Evolutionary conservation across 2,797 vertebrate species (phyloP), one percentile per base, ranked within the genome.

Genomic region (Acipenser oxyrinchus): DNA sequence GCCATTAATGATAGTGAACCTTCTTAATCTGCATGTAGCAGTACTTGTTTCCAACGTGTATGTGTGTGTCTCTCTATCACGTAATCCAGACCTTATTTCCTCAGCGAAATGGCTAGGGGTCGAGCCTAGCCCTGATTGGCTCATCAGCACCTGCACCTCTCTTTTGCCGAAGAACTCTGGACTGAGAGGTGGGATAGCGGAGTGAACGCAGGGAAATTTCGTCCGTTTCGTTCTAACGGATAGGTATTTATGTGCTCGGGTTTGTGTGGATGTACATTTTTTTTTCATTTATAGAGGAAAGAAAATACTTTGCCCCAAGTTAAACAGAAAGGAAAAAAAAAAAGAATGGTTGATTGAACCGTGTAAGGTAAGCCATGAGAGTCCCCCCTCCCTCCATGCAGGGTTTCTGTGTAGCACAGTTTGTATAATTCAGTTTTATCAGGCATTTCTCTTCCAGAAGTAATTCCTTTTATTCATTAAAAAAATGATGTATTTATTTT

Each of bases 211-310:
- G 94, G 94, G 94, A 89, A 95, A 93, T 95, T 91, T 92, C 94
- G 82, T 90, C 94, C 94, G 88, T 96, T 96, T 96, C 94, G 94
- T 96, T 97, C 96, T 98, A 94, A 83, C 95, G 93, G 95, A 97
- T 99, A 99, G 96, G 96, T 99, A 99, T 99, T 99, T 99, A 98
- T 97, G 95, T 95, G 89, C 88, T 94, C 91, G 94, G 94, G 95
- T 94, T 95, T 96, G 94, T 97, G 96, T 97, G 94, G 95, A 94
- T 97, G 94, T 97, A 93, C 93, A 87, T 79, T 89, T 79, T 83
- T 87, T 84, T 74, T 77, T 72, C 84, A 87, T 82, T 86, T 87
- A 71, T 87, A 87, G 81, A 86, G 78, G 81, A 84, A 87, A 76
- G 83, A 80, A 83, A 84, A 81, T 70, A 59, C 75, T 68, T 71